phyloP scores from a whole-genome alignment of 2,113 vertebrate genomes.

The Corythornis vintsioides region DNA sequence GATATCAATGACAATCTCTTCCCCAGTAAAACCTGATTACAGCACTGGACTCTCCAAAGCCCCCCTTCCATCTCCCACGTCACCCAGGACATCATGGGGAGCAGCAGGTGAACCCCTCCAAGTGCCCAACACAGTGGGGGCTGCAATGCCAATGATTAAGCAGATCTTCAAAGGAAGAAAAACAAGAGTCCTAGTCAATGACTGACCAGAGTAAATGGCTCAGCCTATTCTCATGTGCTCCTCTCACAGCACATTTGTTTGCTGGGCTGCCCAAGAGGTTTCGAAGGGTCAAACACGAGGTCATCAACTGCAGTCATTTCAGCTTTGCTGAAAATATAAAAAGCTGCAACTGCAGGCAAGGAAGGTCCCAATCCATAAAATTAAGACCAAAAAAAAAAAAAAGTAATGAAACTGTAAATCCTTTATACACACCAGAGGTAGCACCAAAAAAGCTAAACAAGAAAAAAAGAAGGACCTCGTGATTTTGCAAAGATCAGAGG shows the following conservation, averaged over 20 bases:
- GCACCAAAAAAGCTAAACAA: neutral
- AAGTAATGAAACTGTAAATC: neutral
- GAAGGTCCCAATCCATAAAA: neutral
- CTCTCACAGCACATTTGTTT: slow-evolving; percentile 58
- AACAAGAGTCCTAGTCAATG: slow-evolving; percentile 63
- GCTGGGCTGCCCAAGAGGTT: slow-evolving; percentile 41
- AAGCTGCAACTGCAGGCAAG: neutral
- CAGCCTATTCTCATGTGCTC: slow-evolving; percentile 32
- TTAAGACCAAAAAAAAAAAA: neutral
- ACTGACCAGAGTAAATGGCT: slow-evolving; percentile 43
- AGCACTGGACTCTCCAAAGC: neutral
- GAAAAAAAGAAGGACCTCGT: neutral
- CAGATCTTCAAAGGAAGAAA: slow-evolving; percentile 45
- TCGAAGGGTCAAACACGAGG: slow-evolving; percentile 26
- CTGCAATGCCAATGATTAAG: neutral
- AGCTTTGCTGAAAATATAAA: neutral
- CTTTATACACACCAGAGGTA: neutral
- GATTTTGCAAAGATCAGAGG: neutral
- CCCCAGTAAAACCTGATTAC: slow-evolving; percentile 55
- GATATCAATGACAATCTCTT: slow-evolving; percentile 62
- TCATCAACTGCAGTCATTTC: neutral
- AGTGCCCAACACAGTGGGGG: neutral
- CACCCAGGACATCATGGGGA: rapidly evolving
- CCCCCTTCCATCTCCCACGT: neutral
- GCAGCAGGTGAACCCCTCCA: neutral